Conservation (phyloP, 1,140 invertebrate genomes). For the Drosophila nasuta region DNA sequence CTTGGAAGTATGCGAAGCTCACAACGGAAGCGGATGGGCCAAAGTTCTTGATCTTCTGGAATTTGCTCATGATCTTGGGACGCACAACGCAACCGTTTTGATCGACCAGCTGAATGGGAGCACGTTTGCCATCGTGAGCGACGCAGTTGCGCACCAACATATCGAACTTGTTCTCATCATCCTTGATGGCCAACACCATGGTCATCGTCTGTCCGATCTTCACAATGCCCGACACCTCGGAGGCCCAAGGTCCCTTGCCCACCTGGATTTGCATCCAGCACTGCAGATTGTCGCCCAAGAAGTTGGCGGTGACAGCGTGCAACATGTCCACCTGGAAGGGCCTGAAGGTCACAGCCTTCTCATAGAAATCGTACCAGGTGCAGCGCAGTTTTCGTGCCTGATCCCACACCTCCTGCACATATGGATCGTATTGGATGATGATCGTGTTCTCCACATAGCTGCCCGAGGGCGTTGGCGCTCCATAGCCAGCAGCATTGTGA, state of each 20-base stretch:
- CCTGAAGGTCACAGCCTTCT: conserved; percentile 96
- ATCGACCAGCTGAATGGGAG: conserved; percentile 96
- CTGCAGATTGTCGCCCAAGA: conserved; percentile 96
- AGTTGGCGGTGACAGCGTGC: conserved; percentile 96
- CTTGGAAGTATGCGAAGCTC: conserved; percentile 97
- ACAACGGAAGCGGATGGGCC: conserved; percentile 96
- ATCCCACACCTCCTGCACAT: conserved; percentile 96
- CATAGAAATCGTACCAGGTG: conserved; percentile 98
- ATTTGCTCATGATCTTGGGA: conserved; percentile 97
- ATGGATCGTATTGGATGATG: conserved; percentile 97
- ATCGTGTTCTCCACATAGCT: conserved; percentile 98
- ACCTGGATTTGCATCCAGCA: conserved; percentile 99
- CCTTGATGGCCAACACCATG: conserved; percentile 97
- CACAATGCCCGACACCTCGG: conserved; percentile 96
- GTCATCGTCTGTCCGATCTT: conserved; percentile 98
- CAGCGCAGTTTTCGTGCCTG: conserved; percentile 94
- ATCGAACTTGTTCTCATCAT: conserved; percentile 97
- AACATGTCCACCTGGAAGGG: conserved; percentile 98
- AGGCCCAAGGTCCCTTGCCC: conserved; percentile 97
- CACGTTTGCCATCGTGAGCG: conserved; percentile 96
- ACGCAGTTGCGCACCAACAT: conserved; percentile 97
- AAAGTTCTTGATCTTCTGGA: conserved; percentile 98
- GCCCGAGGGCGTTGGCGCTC: conserved; percentile 93
- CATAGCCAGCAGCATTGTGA: conserved; percentile 91
- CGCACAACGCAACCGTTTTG: conserved; percentile 95